These are phyloP conservation scores for Leptobrachium ailaonicum DNA, from an alignment of 2,113 vertebrate genomes.

Conservation along the genomic window DNA sequence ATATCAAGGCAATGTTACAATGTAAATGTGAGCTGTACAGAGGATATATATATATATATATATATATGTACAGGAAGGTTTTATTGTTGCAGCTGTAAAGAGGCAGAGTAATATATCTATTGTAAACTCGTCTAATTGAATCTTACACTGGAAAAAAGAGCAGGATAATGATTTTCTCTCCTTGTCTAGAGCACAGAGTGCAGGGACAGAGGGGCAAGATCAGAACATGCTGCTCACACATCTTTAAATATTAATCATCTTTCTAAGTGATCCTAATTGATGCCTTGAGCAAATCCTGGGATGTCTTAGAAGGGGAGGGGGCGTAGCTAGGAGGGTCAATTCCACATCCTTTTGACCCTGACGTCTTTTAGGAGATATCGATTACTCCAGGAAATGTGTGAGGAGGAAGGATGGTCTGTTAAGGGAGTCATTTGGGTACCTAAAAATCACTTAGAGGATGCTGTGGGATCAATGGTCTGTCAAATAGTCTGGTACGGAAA, in stretches of 20 bases:
- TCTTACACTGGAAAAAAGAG: neutral
- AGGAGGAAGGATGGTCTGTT: conserved; percentile 66
- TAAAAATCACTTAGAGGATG: conserved; percentile 74
- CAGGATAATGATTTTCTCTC: conserved; percentile 13
- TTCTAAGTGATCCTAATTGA: conserved; percentile 51
- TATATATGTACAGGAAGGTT: too few species aligned
- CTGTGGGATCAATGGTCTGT: conserved; percentile 26
- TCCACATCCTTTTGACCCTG: conserved; percentile 52
- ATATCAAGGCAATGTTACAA: too few species aligned
- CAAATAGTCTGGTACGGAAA: neutral
- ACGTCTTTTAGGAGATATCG: conserved; percentile 74
- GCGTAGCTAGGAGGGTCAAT: neutral
- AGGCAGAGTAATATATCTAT: neutral
- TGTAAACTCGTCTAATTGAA: neutral
- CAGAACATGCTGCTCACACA: conserved; percentile 40
- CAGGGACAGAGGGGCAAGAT: conserved; percentile 14
- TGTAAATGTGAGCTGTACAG: too few species aligned
- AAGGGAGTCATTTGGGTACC: conserved; percentile 79
- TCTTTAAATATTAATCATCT: conserved; percentile 54
- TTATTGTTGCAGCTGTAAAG: neutral
- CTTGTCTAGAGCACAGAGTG: conserved; percentile 1
- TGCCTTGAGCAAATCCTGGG: conserved; percentile 36
- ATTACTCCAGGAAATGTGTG: conserved; percentile 80
- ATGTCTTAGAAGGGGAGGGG: conserved; percentile 3
- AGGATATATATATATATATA: too few species aligned